Percentiles rank a stretch among this genome's conserved stretches.
Evolutionary conservation across 1,140 invertebrate genomes (phyloP).

Genomic region (Harpegnathos saltator): DNA sequence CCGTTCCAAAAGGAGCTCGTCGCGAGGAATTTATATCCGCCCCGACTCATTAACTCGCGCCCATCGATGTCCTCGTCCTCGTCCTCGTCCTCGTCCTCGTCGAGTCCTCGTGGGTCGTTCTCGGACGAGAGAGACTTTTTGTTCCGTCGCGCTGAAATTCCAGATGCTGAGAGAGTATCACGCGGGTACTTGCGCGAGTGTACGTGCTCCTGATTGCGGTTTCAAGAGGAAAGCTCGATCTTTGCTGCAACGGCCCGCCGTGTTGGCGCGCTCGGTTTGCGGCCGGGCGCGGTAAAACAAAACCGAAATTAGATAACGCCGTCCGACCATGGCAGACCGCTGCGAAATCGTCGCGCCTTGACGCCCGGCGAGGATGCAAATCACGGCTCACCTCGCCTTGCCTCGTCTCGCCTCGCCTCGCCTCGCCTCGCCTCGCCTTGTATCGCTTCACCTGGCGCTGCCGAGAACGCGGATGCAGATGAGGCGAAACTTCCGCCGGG

Average conservation of each 20-base stretch:
- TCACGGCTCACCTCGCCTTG: background rate
- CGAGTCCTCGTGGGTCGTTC: slow-evolving; percentile 13
- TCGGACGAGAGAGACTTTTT: slow-evolving; percentile 26
- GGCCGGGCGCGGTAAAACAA: slow-evolving; percentile 40
- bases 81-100: background rate
- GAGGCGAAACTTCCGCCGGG: background rate
- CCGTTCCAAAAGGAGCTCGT: background rate
- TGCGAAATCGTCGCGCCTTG: slow-evolving; percentile 40
- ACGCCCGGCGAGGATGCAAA: slow-evolving; percentile 31
- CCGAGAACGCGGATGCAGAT: slow-evolving; percentile 18
- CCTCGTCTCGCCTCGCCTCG: no score
- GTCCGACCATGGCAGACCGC: slow-evolving; percentile 3
- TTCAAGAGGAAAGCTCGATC: slow-evolving; percentile 60
- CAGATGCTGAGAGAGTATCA: slow-evolving; percentile 40
- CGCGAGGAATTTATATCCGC: slow-evolving; percentile 25
- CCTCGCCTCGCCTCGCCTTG: no score
- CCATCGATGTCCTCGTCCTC: no score
- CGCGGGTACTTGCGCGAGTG: slow-evolving; percentile 15
- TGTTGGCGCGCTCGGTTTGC: slow-evolving; percentile 31
- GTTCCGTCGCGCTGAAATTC: slow-evolving; percentile 39
- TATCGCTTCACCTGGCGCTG: background rate
- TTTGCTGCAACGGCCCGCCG: slow-evolving; percentile 26
- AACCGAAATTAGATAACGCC: slow-evolving; percentile 54
- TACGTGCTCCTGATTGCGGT: slow-evolving; percentile 47
- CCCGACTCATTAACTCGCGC: slow-evolving; percentile 8